Base-by-base conservation (phyloP, 2,888 invertebrate species). In the Hypena proboscidalis region DNA sequence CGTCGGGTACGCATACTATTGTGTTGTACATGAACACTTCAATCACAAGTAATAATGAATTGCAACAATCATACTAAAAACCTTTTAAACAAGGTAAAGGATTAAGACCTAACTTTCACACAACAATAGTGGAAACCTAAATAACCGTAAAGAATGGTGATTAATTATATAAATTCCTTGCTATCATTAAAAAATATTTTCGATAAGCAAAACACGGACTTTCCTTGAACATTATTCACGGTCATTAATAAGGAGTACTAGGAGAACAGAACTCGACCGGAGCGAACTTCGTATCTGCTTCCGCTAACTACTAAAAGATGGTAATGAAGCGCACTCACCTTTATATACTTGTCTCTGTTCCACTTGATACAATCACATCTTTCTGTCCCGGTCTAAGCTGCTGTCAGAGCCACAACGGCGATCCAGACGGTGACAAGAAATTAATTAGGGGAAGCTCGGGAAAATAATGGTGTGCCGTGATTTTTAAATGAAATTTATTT, bases 401-500 rank as follows among this genome's bases (percentile, higher is more conserved):
- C 86, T 88, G 89, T 89, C 88, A 89, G 70, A 70, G 77, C 79
- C 88, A 86, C 80, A 80, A 76, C 84, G 80, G 82, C 84, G 81
- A 83, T 84, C 78, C 80, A 81, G 85, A 83, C 88, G 84, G 86
- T 89, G 89, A 90, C 89, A 89, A 83, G 89, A 89, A 90, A 90
- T 90, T 90, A 90, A 90, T 90, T 89, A 90, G 88, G 87, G 85
- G 85, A 87, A 85, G 81, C 82, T 74, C 71, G 77, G 80, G 82
- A 84, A 85, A 88, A 90, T 88, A 90, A 90, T 90, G 89, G 88
- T 83, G 70, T 69, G 81, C 82, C 85, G 85, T 87, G 89, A 89
- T 90, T 90, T 90, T 90, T 90, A 88, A 88, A 90, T 85, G 85
- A 85, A 89, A 89, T 89, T 88, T 86, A 88, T 87, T 88, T 87